A percentile compares a stretch with the other conserved stretches of the same genome.
Evolutionary conservation across 2,113 vertebrate genomes (phyloP).

Genomic region (Carollia perspicillata): DNA sequence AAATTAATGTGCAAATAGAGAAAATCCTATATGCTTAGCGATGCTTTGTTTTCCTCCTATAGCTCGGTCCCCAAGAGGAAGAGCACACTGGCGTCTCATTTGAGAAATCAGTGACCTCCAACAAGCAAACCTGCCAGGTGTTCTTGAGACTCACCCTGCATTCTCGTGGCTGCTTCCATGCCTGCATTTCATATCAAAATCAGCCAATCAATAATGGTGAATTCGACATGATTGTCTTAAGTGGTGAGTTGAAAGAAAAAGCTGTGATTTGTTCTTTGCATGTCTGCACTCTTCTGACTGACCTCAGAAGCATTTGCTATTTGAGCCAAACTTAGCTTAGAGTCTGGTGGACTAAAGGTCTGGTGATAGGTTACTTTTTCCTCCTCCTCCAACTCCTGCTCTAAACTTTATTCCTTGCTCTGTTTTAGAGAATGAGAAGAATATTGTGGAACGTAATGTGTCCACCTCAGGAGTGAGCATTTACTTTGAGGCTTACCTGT

Average conservation of each 20-base stretch:
- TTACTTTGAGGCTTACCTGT: constrained; percentile 98
- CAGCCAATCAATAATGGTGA: constrained; percentile 97
- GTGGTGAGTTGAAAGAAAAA: constrained; percentile 86
- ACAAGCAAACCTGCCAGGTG: constrained; percentile 91
- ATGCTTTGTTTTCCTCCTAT: constrained; percentile 51
- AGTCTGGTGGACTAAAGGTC: background rate
- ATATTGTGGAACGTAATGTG: constrained; percentile 96
- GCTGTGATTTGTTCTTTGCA: background rate
- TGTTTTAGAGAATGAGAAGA: constrained; percentile 93
- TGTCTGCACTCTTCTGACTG: background rate
- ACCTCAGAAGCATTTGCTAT: background rate
- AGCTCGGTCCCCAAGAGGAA: constrained; percentile 94
- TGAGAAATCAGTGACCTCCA: constrained; percentile 91
- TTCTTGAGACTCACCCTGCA: constrained; percentile 91
- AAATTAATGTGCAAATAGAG: background rate
- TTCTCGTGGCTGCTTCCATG: constrained; percentile 92
- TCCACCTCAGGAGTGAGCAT: constrained; percentile 96
- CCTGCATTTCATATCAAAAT: constrained; percentile 93
- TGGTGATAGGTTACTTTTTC: background rate
- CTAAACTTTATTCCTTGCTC: constrained; percentile 6
- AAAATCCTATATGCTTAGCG: background rate
- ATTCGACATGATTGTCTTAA: constrained; percentile 98
- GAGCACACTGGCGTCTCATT: constrained; percentile 87
- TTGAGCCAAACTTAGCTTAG: background rate
- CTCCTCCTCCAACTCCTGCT: constrained; percentile 2